These are phyloP conservation scores for Vollenhovia emeryi DNA, from an alignment of 1,140 invertebrate genomes.

Conservation along the genomic window DNA sequence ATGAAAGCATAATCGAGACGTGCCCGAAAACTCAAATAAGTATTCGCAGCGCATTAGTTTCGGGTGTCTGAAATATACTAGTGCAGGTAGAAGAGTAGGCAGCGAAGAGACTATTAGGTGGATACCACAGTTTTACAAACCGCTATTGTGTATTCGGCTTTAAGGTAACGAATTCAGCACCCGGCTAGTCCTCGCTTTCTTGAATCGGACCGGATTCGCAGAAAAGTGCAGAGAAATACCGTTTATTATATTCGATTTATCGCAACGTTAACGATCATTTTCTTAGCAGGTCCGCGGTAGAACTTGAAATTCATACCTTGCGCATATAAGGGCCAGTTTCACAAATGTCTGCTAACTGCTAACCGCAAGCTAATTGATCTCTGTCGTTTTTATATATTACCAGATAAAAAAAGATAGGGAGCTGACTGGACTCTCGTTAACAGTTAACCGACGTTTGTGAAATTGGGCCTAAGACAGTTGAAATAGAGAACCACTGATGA, in stretches of 20 bases:
- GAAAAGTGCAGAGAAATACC: neutral
- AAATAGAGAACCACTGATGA: neutral
- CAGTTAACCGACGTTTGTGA: too few relatives aligned
- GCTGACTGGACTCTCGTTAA: too few relatives aligned
- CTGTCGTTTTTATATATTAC: too few relatives aligned
- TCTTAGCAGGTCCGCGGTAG: too few relatives aligned
- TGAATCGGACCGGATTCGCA: neutral
- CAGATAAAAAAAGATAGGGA: too few relatives aligned
- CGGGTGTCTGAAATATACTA: neutral
- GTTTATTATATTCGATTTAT: conserved; percentile 2
- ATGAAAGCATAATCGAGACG: neutral
- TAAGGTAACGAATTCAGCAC: neutral
- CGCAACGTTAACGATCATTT: neutral
- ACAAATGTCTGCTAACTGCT: too few relatives aligned
- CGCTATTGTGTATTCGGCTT: neutral
- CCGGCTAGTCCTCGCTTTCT: neutral
- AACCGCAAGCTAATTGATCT: too few relatives aligned
- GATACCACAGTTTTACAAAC: neutral
- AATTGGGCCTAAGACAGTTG: neutral
- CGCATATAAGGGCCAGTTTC: too few relatives aligned
- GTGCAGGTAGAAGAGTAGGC: neutral
- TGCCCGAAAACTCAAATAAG: neutral
- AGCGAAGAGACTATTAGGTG: neutral
- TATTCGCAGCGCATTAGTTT: neutral
- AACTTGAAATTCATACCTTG: too few relatives aligned